A percentile compares a stretch with the other conserved stretches of the same genome.
Evolutionary conservation across 1,140 invertebrate genomes (phyloP).

Genomic region (Lordiphosa stackelbergi): DNA sequence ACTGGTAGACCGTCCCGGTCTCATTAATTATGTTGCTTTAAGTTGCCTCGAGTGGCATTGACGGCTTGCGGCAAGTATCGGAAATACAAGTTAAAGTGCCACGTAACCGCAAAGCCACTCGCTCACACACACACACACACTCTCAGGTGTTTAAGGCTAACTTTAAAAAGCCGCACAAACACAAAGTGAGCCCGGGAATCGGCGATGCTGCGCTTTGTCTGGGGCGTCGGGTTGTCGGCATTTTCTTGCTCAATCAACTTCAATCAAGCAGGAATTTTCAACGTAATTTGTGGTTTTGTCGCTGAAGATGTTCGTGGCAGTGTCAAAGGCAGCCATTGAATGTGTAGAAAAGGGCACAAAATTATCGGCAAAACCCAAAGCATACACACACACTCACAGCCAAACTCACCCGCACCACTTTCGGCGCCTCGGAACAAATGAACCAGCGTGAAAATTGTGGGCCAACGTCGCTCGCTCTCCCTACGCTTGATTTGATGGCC

Average conservation of each 20-base stretch:
- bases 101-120: slow-evolving; percentile 38
- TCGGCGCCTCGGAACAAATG: slow-evolving; percentile 51
- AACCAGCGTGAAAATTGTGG: slow-evolving; percentile 63
- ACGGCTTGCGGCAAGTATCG: slow-evolving; percentile 44
- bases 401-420: slow-evolving; percentile 16
- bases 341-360: slow-evolving; percentile 72
- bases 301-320: slow-evolving; percentile 42
- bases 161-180: slow-evolving; percentile 36
- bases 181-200: slow-evolving; percentile 3
- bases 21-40: slow-evolving; percentile 70
- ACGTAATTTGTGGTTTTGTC: slow-evolving; percentile 65
- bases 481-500: slow-evolving; percentile 69
- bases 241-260: slow-evolving; percentile 75
- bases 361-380: slow-evolving; percentile 60
- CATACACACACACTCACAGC: slow-evolving; percentile 6
- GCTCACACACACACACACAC: slow-evolving; percentile 4
- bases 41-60: slow-evolving; percentile 24
- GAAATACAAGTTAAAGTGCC: slow-evolving; percentile 54
- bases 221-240: slow-evolving; percentile 62
- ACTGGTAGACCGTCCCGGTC: slow-evolving; percentile 14
- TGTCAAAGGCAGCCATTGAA: slow-evolving; percentile 59
- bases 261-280: slow-evolving; percentile 73
- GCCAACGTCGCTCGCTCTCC: slow-evolving; percentile 35
- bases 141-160: slow-evolving; percentile 49
- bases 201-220: slow-evolving; percentile 19